A percentile compares a stretch with the other conserved stretches of the same genome.
Conservation (phyloP, 1,140 invertebrate species). For the Bursaphelenchus mucronatus region DNA sequence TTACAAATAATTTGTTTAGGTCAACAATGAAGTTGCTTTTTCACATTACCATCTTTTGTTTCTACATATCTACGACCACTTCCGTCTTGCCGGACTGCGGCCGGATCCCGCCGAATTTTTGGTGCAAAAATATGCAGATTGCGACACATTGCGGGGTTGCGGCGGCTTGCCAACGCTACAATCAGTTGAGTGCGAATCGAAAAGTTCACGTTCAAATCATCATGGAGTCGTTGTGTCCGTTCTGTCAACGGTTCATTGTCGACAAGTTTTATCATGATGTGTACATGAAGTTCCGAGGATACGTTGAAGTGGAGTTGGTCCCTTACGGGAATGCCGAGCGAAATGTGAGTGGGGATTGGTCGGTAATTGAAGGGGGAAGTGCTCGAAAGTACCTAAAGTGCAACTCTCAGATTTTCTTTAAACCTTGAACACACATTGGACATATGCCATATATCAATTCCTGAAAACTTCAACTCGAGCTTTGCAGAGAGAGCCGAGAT, state of each 20-base stretch:
- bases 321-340: conserved; percentile 27
- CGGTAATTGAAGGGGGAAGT: no score
- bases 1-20: no score
- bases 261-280: conserved; percentile 14
- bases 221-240: neutral
- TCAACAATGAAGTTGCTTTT: no score
- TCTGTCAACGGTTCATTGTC: conserved; percentile 23
- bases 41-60: no score
- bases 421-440: no score
- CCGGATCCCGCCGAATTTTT: conserved; percentile 7
- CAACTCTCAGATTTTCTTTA: no score
- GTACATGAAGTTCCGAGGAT: conserved; percentile 17
- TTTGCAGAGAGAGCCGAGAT: no score
- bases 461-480: no score
- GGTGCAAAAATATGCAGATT: conserved; percentile 11
- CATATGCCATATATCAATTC: no score
- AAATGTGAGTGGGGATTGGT: neutral
- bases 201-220: conserved; percentile 5
- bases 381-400: no score
- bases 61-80: no score
- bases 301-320: conserved; percentile 22
- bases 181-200: conserved; percentile 1
- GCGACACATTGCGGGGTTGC: conserved; percentile 15
- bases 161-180: conserved; percentile 5
- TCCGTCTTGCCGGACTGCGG: neutral